phyloP scores from a whole-genome alignment of 2,113 vertebrate species.

The Tenebrosternarchus preto region DNA sequence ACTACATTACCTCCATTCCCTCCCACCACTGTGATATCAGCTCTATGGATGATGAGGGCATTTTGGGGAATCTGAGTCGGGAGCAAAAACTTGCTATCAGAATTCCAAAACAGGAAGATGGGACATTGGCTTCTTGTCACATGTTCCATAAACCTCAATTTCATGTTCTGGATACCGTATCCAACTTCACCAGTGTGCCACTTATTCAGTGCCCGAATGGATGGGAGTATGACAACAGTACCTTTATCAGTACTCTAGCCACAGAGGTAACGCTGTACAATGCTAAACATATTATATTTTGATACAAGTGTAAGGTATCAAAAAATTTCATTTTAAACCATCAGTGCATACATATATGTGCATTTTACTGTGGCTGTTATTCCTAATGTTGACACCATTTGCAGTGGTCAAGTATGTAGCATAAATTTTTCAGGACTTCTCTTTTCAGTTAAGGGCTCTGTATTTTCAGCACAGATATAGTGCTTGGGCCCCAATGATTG shows the following conservation, averaged over 20 bases:
- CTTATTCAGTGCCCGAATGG: slow-evolving; percentile 74
- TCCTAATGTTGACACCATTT: too few species aligned
- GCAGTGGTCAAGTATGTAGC: too few species aligned
- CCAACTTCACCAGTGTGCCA: slow-evolving; percentile 36
- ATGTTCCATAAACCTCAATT: slow-evolving; percentile 77
- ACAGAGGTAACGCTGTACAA: slow-evolving; percentile 76
- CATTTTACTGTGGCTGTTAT: too few species aligned
- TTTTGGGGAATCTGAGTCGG: slow-evolving; percentile 70
- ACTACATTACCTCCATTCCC: slow-evolving; percentile 48
- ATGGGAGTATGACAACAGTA: slow-evolving; percentile 81
- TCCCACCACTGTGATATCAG: slow-evolving; percentile 55
- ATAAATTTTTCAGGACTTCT: neutral
- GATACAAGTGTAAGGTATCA: slow-evolving; percentile 6
- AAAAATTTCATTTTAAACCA: neutral
- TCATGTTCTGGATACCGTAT: slow-evolving; percentile 69
- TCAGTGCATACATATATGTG: neutral
- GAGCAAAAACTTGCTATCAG: slow-evolving; percentile 70
- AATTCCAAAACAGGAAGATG: slow-evolving; percentile 71
- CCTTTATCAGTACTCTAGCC: slow-evolving; percentile 82
- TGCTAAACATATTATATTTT: too few species aligned
- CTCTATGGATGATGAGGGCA: slow-evolving; percentile 42
- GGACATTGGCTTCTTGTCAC: slow-evolving; percentile 75
- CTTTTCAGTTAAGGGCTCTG: too few species aligned
- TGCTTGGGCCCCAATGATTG: neutral
- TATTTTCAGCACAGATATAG: neutral